These are phyloP conservation scores for Apodemia mormo DNA, from an alignment of 2,888 invertebrate species.

Conservation along the genomic window DNA sequence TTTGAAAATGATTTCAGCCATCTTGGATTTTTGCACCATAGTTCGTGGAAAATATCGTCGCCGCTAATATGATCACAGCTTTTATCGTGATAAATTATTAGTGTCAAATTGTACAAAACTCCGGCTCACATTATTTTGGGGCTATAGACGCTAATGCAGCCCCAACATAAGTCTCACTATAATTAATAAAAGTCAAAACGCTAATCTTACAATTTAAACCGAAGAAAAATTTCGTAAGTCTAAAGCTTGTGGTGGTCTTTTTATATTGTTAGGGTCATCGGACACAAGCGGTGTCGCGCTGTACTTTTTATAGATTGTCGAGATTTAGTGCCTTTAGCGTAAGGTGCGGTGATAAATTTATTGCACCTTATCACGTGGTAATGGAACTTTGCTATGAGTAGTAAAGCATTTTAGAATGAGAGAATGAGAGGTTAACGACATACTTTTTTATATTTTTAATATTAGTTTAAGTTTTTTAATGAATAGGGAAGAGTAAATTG, in stretches of 20 bases:
- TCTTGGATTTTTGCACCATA: too few species aligned
- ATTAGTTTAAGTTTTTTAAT: not conserved
- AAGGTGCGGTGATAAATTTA: constrained; percentile 71
- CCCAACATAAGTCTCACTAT: too few species aligned
- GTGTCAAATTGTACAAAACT: too few species aligned
- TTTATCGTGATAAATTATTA: too few species aligned
- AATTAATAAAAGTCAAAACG: not conserved
- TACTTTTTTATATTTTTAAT: not conserved
- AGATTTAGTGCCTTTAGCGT: constrained; percentile 57
- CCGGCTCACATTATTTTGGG: too few species aligned
- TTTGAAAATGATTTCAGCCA: too few species aligned
- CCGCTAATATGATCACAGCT: too few species aligned
- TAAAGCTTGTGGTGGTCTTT: constrained; percentile 62
- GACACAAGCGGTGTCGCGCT: constrained; percentile 60
- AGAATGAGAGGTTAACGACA: constrained; percentile 3
- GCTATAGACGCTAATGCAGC: too few species aligned
- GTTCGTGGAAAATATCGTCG: too few species aligned
- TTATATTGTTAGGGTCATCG: constrained; percentile 73
- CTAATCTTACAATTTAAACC: constrained; percentile 37
- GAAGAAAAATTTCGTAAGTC: constrained; percentile 58
- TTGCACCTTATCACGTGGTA: constrained; percentile 66
- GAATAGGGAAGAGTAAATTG: too few species aligned
- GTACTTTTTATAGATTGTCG: constrained; percentile 55
- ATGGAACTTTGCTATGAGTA: constrained; percentile 51
- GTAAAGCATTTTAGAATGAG: constrained; percentile 25